phyloP scores from a whole-genome alignment of 2,888 invertebrate species.

The Aquatica leii region DNA sequence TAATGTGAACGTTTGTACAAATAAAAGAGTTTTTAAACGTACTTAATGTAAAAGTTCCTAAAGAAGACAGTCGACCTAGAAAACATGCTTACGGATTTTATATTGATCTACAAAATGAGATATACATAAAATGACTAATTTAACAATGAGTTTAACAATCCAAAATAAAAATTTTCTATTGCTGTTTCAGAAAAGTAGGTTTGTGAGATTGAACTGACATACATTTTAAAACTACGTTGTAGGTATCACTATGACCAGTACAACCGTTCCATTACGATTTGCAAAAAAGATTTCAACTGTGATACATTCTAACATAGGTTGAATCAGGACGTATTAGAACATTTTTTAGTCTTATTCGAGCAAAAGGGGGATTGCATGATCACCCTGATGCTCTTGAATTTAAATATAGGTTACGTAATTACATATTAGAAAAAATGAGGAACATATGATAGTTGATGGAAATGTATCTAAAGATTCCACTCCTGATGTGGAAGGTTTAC shows the following conservation, averaged over 20 bases:
- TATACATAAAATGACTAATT: slow-evolving; percentile 39
- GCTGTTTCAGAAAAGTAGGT: slow-evolving; percentile 43
- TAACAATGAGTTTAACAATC: slow-evolving; percentile 32
- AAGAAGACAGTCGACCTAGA: slow-evolving; percentile 27
- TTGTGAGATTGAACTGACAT: no score
- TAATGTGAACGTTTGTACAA: no score
- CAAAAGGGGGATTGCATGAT: no score
- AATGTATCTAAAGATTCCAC: slow-evolving; percentile 30
- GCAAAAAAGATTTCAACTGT: slow-evolving; percentile 24
- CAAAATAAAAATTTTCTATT: slow-evolving; percentile 32
- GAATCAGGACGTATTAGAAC: slow-evolving; percentile 45
- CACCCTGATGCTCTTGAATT: no score
- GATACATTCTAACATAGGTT: slow-evolving; percentile 40
- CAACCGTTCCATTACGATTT: slow-evolving; percentile 29
- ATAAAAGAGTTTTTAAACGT: slow-evolving; percentile 41
- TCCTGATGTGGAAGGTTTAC: no score
- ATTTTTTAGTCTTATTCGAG: slow-evolving; percentile 40
- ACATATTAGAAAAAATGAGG: slow-evolving; percentile 27
- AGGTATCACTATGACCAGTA: slow-evolving; percentile 38
- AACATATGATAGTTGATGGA: slow-evolving; percentile 18
- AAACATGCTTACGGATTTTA: slow-evolving; percentile 40
- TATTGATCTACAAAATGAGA: slow-evolving; percentile 33
- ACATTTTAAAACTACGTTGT: slow-evolving; percentile 13
- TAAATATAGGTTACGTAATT: no score
- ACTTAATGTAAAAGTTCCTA: slow-evolving; percentile 30